A percentile compares a stretch with the other conserved stretches of the same genome.
phyloP scores from a whole-genome alignment of 1,140 invertebrate species.

The Sarcophaga bullata region DNA sequence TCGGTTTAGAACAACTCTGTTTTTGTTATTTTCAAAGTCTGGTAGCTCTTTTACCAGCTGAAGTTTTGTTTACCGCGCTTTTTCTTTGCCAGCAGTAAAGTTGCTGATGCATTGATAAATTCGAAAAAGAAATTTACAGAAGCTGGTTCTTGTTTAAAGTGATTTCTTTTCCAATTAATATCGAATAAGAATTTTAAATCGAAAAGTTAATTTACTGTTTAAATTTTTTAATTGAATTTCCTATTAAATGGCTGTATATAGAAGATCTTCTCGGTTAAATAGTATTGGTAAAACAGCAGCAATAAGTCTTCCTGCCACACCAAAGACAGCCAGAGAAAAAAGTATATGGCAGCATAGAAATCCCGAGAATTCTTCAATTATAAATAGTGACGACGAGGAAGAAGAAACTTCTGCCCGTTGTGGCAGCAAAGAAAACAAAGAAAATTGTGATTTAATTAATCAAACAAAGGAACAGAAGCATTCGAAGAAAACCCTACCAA shows the following conservation, averaged over 20 bases:
- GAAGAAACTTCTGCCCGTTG: constrained; percentile 49
- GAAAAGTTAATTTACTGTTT: neutral
- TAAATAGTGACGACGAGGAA: constrained; percentile 55
- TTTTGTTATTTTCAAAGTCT: neutral
- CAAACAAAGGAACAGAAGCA: constrained; percentile 36
- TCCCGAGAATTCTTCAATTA: constrained; percentile 43
- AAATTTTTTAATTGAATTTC: constrained; percentile 29
- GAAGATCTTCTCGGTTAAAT: constrained; percentile 60
- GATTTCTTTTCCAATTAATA: neutral
- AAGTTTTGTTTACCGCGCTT: constrained; percentile 37
- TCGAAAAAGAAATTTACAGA: neutral
- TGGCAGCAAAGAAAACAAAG: constrained; percentile 56
- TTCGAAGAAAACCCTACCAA: neutral
- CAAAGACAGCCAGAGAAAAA: constrained; percentile 49
- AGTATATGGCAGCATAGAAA: constrained; percentile 58
- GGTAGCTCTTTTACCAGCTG: constrained; percentile 6
- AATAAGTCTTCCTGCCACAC: constrained; percentile 36
- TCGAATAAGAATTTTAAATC: constrained; percentile 1
- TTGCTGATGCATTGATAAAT: constrained; percentile 3
- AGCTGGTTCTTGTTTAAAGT: neutral
- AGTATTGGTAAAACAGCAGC: constrained; percentile 53
- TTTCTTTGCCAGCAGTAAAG: constrained; percentile 11
- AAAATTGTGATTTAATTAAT: constrained; percentile 59
- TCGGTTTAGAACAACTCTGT: neutral
- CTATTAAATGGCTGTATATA: constrained; percentile 54